phyloP scores from a whole-genome alignment of 2,888 invertebrate species.

The Lagria hirta region DNA sequence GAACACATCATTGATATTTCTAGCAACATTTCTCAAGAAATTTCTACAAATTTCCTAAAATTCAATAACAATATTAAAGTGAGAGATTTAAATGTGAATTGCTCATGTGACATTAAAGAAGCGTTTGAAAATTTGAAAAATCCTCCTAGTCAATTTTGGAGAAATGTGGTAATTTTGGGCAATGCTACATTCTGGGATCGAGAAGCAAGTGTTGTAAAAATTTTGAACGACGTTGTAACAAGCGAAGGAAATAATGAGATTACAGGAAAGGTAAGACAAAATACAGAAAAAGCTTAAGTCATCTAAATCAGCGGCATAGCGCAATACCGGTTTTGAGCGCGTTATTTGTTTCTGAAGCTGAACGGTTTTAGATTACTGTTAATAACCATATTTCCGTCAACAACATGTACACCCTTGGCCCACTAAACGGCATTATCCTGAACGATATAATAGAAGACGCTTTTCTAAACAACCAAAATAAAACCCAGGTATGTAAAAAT shows the following conservation, averaged over 20 bases:
- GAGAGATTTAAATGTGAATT: slow-evolving; percentile 5
- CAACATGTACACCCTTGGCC: slow-evolving; percentile 32
- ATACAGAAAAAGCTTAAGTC: too few species aligned
- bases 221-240: slow-evolving; percentile 42
- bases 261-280: slow-evolving; percentile 5
- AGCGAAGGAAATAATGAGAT: slow-evolving; percentile 36
- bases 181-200: slow-evolving; percentile 40
- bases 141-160: slow-evolving; percentile 36
- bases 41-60: slow-evolving; percentile 29
- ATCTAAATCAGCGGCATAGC: neutral
- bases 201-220: slow-evolving; percentile 31
- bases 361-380: slow-evolving; percentile 38
- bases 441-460: slow-evolving; percentile 45
- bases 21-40: slow-evolving; percentile 30
- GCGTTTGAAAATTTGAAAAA: slow-evolving; percentile 30
- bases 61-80: slow-evolving; percentile 1
- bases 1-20: slow-evolving; percentile 36
- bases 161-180: slow-evolving; percentile 32
- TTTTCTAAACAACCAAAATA: slow-evolving; percentile 36
- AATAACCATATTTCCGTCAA: slow-evolving; percentile 35
- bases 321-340: too few species aligned
- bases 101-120: slow-evolving; percentile 32
- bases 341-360: too few species aligned
- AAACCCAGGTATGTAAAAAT: slow-evolving; percentile 42
- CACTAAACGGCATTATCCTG: slow-evolving; percentile 45